These are phyloP conservation scores for Aphaenogaster ashmeadi DNA, from an alignment of 1,140 invertebrate species.

Conservation along the genomic window DNA sequence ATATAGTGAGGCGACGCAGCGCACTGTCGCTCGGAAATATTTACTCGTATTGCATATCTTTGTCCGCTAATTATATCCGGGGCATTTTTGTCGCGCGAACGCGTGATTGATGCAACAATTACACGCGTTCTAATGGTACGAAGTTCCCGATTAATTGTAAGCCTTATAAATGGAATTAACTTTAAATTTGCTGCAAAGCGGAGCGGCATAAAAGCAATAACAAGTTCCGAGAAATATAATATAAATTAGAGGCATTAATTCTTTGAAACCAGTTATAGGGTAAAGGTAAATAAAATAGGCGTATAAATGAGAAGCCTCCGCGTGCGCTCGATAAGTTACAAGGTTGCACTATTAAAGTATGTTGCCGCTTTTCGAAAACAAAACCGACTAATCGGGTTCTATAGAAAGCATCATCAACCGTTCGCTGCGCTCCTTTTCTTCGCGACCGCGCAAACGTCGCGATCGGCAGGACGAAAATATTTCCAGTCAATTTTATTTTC, in stretches of 20 bases:
- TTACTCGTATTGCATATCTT: slow-evolving; percentile 5
- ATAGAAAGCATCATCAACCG: neutral
- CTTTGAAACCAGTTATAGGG: slow-evolving; percentile 34
- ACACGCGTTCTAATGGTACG: slow-evolving; percentile 20
- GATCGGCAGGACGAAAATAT: neutral
- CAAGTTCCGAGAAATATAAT: slow-evolving; percentile 49
- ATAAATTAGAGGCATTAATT: slow-evolving; percentile 60
- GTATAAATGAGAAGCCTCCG: slow-evolving; percentile 6
- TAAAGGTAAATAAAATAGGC: slow-evolving; percentile 43
- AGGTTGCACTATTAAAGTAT: slow-evolving; percentile 35
- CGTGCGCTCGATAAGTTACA: slow-evolving; percentile 29
- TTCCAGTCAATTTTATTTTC: slow-evolving; percentile 35
- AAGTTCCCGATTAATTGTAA: slow-evolving; percentile 30
- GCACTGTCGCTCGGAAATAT: slow-evolving; percentile 10
- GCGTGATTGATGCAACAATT: slow-evolving; percentile 40
- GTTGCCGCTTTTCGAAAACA: slow-evolving; percentile 3
- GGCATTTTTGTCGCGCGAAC: neutral
- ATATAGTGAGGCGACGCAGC: neutral
- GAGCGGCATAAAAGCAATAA: slow-evolving; percentile 8
- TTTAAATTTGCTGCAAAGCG: slow-evolving; percentile 33
- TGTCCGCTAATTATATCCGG: neutral
- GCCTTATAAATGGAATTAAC: slow-evolving; percentile 31
- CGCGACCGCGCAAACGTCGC: neutral
- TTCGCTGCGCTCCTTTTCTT: slow-evolving; percentile 6
- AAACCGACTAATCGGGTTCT: slow-evolving; percentile 39